Conservation (phyloP, 2,888 invertebrate species). For the Ophioninae sp. region DNA sequence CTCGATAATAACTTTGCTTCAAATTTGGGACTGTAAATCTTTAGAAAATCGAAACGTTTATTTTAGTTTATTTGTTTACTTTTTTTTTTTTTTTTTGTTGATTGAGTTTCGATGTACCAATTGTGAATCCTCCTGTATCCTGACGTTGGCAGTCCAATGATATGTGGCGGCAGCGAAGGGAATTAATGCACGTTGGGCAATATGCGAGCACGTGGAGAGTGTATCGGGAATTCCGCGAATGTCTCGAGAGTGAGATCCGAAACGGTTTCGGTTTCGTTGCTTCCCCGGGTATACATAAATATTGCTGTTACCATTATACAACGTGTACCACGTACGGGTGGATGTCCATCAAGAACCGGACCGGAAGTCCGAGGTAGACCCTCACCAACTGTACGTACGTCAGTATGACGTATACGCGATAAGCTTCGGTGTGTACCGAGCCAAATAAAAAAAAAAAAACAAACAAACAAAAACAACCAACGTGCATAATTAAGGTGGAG, state of each 20-base stretch:
- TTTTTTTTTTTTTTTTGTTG: no score
- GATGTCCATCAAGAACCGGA: slow-evolving; percentile 42
- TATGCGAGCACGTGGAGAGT: slow-evolving; percentile 37
- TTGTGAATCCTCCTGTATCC: not conserved
- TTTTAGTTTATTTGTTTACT: no score
- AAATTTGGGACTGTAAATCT: no score
- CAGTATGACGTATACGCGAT: slow-evolving; percentile 19
- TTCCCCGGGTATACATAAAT: slow-evolving; percentile 30
- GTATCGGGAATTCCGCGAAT: slow-evolving; percentile 57
- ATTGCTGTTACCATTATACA: slow-evolving; percentile 17
- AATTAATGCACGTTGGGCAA: slow-evolving; percentile 56
- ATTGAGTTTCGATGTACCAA: not conserved
- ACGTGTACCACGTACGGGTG: slow-evolving; percentile 27
- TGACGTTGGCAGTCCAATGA: slow-evolving; percentile 18
- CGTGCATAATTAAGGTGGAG: slow-evolving; percentile 49
- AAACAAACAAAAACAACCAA: no score
- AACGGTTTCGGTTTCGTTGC: slow-evolving; percentile 58
- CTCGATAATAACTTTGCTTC: no score
- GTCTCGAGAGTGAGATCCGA: slow-evolving; percentile 55
- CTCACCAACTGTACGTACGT: not conserved
- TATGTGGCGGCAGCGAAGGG: slow-evolving; percentile 43
- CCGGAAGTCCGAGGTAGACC: slow-evolving; percentile 45
- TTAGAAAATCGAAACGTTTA: no score
- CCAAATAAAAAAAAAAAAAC: no score
- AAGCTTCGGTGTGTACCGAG: slow-evolving; percentile 26